A percentile compares a stretch with the other conserved stretches of the same genome.
These are phyloP conservation scores for Apeira syringaria DNA, from an alignment of 2,888 invertebrate genomes.

Conservation along the genomic window DNA sequence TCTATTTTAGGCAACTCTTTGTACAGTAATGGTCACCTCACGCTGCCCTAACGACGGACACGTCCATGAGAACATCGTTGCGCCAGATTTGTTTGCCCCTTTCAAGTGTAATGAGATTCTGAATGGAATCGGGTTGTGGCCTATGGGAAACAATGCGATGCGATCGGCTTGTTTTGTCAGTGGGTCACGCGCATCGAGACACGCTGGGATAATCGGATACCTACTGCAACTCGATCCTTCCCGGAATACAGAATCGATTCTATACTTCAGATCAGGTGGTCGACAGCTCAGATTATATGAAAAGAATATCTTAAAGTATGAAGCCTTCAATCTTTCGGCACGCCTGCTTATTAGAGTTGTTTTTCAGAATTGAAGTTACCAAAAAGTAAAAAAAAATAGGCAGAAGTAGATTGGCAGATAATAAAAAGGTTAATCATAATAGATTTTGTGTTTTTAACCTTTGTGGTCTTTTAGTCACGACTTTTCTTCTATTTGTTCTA, in stretches of 20 bases:
- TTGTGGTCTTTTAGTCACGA: too few relatives aligned
- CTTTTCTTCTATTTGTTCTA: too few relatives aligned
- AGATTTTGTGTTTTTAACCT: too few relatives aligned
- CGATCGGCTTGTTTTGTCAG: constrained; percentile 67
- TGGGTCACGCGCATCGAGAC: constrained; percentile 62
- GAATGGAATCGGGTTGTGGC: constrained; percentile 77
- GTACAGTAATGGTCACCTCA: constrained; percentile 84
- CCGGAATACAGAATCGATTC: constrained; percentile 27
- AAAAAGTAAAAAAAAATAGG: too few relatives aligned
- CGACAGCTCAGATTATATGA: constrained; percentile 19
- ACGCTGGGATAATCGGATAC: constrained; percentile 38
- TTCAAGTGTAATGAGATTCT: constrained; percentile 81
- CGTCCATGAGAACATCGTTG: constrained; percentile 80
- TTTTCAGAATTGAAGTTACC: constrained; percentile 1
- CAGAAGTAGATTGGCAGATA: too few relatives aligned
- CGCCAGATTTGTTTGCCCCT: constrained; percentile 79
- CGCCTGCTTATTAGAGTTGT: constrained; percentile 11
- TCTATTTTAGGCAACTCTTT: constrained; percentile 84
- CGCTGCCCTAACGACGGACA: constrained; percentile 82
- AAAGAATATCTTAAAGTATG: constrained; percentile 10
- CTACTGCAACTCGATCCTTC: constrained; percentile 30
- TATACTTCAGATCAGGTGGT: constrained; percentile 23
- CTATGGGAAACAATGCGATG: constrained; percentile 78
- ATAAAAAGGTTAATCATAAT: too few relatives aligned
- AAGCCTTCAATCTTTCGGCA: constrained; percentile 15